Conservation (phyloP, 2,888 invertebrate species). For the Caenorhabditis auriculariae region DNA sequence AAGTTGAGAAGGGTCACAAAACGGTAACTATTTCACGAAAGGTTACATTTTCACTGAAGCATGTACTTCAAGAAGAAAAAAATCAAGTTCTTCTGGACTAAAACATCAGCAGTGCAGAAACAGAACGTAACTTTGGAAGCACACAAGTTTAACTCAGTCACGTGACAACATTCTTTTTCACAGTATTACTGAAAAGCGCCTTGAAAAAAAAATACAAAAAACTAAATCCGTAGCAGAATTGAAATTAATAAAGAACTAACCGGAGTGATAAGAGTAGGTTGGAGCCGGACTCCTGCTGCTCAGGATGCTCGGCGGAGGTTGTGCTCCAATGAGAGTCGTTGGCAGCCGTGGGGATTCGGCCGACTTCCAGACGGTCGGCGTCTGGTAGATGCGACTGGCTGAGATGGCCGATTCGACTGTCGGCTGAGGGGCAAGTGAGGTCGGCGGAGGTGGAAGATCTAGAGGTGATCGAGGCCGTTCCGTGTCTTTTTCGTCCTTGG, state of each 20-base stretch:
- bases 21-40: too few species aligned
- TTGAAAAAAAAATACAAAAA: not conserved
- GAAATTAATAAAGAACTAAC: not conserved
- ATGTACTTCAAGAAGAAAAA: too few species aligned
- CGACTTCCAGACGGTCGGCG: conserved; percentile 14
- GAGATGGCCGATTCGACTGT: conserved; percentile 13
- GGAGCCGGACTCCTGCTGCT: conserved; percentile 1
- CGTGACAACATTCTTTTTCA: too few species aligned
- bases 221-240: not conserved
- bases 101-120: too few species aligned
- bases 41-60: too few species aligned
- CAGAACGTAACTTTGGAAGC: too few species aligned
- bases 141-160: too few species aligned
- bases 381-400: conserved; percentile 10
- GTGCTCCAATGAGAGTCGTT: conserved; percentile 11
- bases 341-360: conserved; percentile 7
- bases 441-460: conserved; percentile 38
- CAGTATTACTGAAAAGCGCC: too few species aligned
- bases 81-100: too few species aligned
- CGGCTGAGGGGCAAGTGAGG: conserved; percentile 17
- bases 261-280: not conserved
- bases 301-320: conserved; percentile 23
- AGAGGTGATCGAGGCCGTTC: conserved; percentile 35
- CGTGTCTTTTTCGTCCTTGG: conserved; percentile 29
- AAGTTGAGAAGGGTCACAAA: too few species aligned